phyloP scores from a whole-genome alignment of 2,797 vertebrate species.

The Argentina silus region DNA sequence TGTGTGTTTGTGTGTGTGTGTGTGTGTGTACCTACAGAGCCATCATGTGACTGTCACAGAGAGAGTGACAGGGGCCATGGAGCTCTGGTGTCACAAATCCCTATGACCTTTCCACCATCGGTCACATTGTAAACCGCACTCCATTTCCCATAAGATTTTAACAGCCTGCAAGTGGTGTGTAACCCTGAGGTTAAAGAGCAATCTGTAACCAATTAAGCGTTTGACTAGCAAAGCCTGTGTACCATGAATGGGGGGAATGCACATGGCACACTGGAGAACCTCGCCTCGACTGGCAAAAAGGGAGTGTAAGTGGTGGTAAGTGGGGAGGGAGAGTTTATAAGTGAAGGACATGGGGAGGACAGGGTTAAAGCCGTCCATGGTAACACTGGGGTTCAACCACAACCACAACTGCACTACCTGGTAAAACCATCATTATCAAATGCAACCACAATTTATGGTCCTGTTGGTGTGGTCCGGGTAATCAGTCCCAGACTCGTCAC shows the following conservation, averaged over 20 bases:
- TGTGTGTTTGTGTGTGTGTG: slow-evolving; percentile 3
- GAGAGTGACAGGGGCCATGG: slow-evolving; percentile 63
- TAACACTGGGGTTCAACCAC: slow-evolving; percentile 25
- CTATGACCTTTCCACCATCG: slow-evolving; percentile 72
- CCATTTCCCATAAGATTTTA: slow-evolving; percentile 77
- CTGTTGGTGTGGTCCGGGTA: slow-evolving; percentile 44
- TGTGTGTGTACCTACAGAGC: background rate
- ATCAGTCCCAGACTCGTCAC: slow-evolving; percentile 44
- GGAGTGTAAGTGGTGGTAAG: slow-evolving; percentile 57
- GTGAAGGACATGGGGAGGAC: slow-evolving; percentile 9
- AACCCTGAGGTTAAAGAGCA: slow-evolving; percentile 82
- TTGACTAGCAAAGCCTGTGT: slow-evolving; percentile 72
- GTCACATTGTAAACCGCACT: slow-evolving; percentile 78
- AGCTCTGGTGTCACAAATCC: slow-evolving; percentile 69
- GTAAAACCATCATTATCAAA: slow-evolving; percentile 37
- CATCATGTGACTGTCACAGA: background rate
- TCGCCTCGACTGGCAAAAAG: background rate
- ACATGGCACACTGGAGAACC: background rate
- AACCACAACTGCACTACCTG: slow-evolving; percentile 32
- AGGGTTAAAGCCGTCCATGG: background rate
- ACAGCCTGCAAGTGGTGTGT: slow-evolving; percentile 62
- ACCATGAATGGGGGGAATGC: slow-evolving; percentile 73
- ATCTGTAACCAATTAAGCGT: slow-evolving; percentile 83
- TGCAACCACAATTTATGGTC: slow-evolving; percentile 35
- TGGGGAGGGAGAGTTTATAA: slow-evolving; percentile 62